Evolutionary conservation across 2,797 vertebrate genomes (phyloP).

Genomic region (Schizothorax lantsangensis): DNA sequence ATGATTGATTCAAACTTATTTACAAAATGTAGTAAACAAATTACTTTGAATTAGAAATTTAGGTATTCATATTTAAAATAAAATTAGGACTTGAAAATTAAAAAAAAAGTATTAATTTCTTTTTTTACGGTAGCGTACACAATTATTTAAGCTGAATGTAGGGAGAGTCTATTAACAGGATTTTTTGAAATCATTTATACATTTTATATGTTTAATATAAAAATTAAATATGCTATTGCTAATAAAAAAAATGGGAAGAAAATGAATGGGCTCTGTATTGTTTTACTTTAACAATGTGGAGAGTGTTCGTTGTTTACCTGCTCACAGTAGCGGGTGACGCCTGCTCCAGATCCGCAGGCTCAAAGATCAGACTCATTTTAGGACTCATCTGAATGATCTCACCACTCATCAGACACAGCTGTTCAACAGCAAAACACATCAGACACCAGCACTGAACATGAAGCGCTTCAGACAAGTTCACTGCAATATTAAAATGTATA

Average conservation of each 20-base stretch:
- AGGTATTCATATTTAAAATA: background rate
- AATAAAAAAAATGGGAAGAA: background rate
- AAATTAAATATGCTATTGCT: background rate
- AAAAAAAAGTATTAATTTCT: background rate
- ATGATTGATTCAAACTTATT: background rate
- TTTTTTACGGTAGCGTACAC: too few relatives aligned
- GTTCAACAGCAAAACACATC: conserved; percentile 50
- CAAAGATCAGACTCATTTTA: conserved; percentile 96
- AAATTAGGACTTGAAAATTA: background rate
- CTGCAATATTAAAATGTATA: background rate
- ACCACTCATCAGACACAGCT: conserved; percentile 96
- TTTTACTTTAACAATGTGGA: background rate
- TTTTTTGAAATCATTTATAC: background rate
- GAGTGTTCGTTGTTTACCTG: conserved; percentile 76
- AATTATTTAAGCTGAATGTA: too few relatives aligned
- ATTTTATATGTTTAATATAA: background rate
- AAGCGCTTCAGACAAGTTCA: background rate
- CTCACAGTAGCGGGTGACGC: conserved; percentile 96
- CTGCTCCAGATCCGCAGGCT: conserved; percentile 91
- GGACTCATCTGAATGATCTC: conserved; percentile 97
- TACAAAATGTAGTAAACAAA: background rate
- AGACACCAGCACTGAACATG: background rate
- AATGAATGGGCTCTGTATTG: background rate
- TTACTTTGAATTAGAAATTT: background rate
- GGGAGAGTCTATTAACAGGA: too few relatives aligned